phyloP scores from a whole-genome alignment of 2,888 invertebrate genomes.

The Saturnia japonica region DNA sequence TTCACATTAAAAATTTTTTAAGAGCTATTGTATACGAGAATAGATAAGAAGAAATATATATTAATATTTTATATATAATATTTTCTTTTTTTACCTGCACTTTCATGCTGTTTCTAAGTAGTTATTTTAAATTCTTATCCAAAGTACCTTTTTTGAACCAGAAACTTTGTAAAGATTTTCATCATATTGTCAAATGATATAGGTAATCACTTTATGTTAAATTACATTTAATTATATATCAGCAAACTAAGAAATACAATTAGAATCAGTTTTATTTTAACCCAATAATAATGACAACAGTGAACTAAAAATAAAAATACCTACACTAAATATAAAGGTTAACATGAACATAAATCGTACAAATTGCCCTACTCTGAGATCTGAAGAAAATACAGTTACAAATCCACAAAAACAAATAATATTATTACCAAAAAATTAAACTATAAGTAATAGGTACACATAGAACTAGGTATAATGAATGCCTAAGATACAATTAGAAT shows the following conservation, averaged over 20 bases:
- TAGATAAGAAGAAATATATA: background rate
- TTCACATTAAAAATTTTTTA: constrained; percentile 4
- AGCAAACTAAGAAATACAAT: too few species aligned
- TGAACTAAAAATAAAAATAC: background rate
- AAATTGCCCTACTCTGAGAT: too few species aligned
- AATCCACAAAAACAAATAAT: too few species aligned
- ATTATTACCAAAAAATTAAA: too few species aligned
- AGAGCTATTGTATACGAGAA: background rate
- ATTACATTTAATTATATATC: too few species aligned
- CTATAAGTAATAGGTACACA: too few species aligned
- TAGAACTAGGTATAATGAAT: too few species aligned
- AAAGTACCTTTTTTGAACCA: background rate
- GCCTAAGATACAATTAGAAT: too few species aligned
- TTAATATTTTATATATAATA: too few species aligned
- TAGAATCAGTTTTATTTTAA: too few species aligned
- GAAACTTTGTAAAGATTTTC: background rate
- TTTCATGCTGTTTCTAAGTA: background rate
- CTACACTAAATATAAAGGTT: background rate
- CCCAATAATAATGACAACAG: background rate
- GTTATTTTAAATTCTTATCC: background rate
- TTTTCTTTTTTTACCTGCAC: background rate
- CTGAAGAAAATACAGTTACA: background rate
- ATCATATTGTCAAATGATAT: background rate
- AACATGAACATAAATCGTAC: background rate
- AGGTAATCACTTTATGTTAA: too few species aligned